A percentile compares a stretch with the other conserved stretches of the same genome.
These are phyloP conservation scores for Smithornis capensis DNA, from an alignment of 2,113 vertebrate genomes.

Conservation along the genomic window DNA sequence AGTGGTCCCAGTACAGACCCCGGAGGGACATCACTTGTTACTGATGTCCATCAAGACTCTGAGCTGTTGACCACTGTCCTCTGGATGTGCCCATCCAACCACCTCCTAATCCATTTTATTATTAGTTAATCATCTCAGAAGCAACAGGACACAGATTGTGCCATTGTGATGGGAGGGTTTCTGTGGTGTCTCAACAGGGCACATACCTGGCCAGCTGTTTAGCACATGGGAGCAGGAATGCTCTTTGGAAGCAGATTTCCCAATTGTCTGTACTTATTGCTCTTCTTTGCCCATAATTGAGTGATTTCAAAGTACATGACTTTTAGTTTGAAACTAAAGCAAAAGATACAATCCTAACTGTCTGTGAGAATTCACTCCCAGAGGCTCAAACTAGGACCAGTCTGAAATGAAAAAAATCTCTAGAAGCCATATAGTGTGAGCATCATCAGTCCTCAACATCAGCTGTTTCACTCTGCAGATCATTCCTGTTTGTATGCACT, in stretches of 20 bases:
- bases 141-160: background rate
- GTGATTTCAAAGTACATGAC: background rate
- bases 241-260: background rate
- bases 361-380: background rate
- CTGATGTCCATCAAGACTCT: background rate
- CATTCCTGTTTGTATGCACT: background rate
- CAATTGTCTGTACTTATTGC: background rate
- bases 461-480: background rate
- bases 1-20: accelerated
- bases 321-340: background rate
- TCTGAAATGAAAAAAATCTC: background rate
- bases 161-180: background rate
- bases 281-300: background rate
- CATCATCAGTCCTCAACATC: background rate
- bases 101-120: background rate
- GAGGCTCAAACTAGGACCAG: background rate
- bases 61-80: background rate
- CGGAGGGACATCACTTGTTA: background rate
- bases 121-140: background rate
- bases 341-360: background rate
- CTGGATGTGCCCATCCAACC: background rate
- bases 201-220: background rate
- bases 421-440: background rate
- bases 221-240: background rate
- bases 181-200: background rate